Evolutionary conservation across 2,113 vertebrate species (phyloP).

Genomic region (Zosterops japonicus): DNA sequence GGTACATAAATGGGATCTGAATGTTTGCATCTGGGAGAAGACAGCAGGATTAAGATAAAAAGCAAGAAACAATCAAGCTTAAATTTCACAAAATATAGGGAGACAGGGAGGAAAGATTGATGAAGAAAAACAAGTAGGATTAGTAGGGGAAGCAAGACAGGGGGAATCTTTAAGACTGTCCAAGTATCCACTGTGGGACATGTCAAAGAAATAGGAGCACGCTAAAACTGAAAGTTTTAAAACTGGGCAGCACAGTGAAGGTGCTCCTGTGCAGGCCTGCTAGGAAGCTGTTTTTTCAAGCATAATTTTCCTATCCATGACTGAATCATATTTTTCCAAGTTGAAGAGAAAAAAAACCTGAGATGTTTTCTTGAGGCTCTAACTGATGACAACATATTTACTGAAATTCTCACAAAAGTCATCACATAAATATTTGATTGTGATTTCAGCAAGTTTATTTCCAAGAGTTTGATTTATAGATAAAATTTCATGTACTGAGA

Average conservation of each 20-base stretch:
- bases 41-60: background rate
- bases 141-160: background rate
- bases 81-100: background rate
- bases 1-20: background rate
- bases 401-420: conserved; percentile 52
- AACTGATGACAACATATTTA: conserved; percentile 55
- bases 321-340: conserved; percentile 34
- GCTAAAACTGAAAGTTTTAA: background rate
- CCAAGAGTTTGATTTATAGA: conserved; percentile 57
- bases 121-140: background rate
- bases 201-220: background rate
- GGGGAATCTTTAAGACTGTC: background rate
- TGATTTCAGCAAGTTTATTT: conserved; percentile 59
- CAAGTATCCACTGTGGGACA: background rate
- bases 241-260: background rate
- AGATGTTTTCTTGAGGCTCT: conserved; percentile 21
- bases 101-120: background rate
- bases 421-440: conserved; percentile 57
- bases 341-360: background rate
- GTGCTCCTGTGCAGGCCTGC: conserved; percentile 22
- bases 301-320: background rate
- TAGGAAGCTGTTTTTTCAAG: background rate
- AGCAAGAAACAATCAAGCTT: background rate
- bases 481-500: background rate
- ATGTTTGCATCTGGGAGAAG: background rate